These are phyloP conservation scores for Manis pentadactyla DNA, from an alignment of 2,797 vertebrate genomes.

Conservation along the genomic window DNA sequence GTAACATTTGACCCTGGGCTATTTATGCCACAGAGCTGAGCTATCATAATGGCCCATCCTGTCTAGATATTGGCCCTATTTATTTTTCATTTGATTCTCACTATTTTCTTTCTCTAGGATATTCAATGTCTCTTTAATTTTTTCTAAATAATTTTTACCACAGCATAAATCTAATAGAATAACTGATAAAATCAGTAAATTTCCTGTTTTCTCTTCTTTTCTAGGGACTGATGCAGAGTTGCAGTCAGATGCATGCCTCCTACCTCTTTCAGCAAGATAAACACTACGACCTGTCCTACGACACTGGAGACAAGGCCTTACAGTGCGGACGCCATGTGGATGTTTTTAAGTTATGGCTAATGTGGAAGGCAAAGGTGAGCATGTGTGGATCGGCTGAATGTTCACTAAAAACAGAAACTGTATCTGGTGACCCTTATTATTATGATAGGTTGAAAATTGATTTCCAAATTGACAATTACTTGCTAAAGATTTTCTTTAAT, in stretches of 20 bases:
- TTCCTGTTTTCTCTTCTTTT: conserved; percentile 51
- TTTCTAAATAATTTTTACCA: neutral
- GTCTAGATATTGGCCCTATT: neutral
- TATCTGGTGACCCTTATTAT: neutral
- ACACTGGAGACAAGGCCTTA: conserved; percentile 98
- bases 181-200: neutral
- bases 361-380: conserved; percentile 98
- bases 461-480: neutral
- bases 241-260: conserved; percentile 99
- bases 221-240: conserved; percentile 98
- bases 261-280: conserved; percentile 99
- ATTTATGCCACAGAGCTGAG: neutral
- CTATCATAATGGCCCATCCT: neutral
- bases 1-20: neutral
- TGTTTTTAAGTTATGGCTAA: conserved; percentile 99
- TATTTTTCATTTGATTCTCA: conserved; percentile 14
- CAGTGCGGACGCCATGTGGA: conserved; percentile 99
- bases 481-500: neutral
- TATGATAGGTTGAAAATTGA: neutral
- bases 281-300: conserved; percentile 97
- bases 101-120: conserved; percentile 1
- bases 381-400: neutral
- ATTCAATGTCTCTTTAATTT: neutral
- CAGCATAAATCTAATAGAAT: neutral
- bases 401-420: neutral